These are phyloP conservation scores for Carlito syrichta DNA, from an alignment of 2,113 vertebrate species.

Conservation along the genomic window DNA sequence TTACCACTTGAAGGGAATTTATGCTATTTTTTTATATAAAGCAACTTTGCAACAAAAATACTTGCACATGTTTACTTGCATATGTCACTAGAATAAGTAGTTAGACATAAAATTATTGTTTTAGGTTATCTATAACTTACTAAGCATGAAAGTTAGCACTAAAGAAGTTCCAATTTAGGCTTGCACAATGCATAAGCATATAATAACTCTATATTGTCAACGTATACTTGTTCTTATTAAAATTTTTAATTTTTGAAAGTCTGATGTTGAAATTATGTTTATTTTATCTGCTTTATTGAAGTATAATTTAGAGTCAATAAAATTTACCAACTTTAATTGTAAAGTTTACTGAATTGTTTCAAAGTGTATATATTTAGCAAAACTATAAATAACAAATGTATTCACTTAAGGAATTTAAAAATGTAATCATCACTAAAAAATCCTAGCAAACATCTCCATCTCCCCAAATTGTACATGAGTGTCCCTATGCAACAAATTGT, in stretches of 20 bases:
- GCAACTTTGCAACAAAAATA: neutral
- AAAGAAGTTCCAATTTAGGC: neutral
- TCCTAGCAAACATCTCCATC: too few species aligned
- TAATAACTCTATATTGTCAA: neutral
- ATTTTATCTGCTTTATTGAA: neutral
- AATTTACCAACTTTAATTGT: neutral
- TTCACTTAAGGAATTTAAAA: neutral
- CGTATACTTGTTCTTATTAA: neutral
- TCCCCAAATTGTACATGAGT: neutral
- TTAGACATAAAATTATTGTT: neutral
- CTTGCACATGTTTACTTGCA: neutral
- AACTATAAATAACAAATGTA: neutral
- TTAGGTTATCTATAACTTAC: neutral
- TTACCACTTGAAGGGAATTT: neutral
- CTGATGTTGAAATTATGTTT: neutral
- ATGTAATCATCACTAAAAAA: neutral
- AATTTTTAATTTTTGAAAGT: neutral
- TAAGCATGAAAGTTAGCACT: neutral
- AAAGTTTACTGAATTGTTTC: neutral
- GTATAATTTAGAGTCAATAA: neutral
- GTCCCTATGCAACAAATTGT: too few species aligned
- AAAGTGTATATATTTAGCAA: neutral
- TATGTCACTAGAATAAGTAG: neutral
- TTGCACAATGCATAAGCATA: neutral
- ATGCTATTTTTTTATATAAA: neutral